Evolutionary conservation across 2,113 vertebrate species (phyloP).

Genomic region (Axis porcinus): DNA sequence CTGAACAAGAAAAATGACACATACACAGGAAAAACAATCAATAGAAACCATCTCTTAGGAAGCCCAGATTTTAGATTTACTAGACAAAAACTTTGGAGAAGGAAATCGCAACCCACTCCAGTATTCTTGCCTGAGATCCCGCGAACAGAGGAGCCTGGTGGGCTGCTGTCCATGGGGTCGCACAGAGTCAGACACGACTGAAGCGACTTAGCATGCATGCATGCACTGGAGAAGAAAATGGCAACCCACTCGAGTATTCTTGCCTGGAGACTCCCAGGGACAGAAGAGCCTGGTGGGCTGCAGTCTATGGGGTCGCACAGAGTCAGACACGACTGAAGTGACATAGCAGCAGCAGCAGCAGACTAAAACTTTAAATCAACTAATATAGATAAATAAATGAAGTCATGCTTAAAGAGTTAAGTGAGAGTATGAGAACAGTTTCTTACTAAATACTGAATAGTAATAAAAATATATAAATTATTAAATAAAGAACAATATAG

Average conservation of each 20-base stretch:
- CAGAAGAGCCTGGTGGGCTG: no score
- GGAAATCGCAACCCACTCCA: not conserved
- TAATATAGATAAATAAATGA: not conserved
- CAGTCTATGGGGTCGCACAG: no score
- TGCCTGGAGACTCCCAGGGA: not conserved
- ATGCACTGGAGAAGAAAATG: not conserved
- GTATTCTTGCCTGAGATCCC: not conserved
- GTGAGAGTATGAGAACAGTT: not conserved
- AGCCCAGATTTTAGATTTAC: not conserved
- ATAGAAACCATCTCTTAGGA: not conserved
- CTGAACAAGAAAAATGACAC: not conserved
- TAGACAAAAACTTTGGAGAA: not conserved
- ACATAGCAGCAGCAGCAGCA: not conserved
- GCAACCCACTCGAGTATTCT: not conserved
- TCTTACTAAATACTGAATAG: not conserved
- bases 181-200: not conserved
- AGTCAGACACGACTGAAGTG: no score
- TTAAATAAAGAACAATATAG: not conserved
- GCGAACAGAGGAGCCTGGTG: not conserved
- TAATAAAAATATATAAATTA: not conserved
- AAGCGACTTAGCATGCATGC: not conserved
- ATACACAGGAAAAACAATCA: not conserved
- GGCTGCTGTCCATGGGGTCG: rapidly evolving
- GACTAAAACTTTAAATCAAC: not conserved
- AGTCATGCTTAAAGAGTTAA: not conserved